Base-by-base conservation (phyloP, 2,888 invertebrate genomes). In the Pedicia rivosa region DNA sequence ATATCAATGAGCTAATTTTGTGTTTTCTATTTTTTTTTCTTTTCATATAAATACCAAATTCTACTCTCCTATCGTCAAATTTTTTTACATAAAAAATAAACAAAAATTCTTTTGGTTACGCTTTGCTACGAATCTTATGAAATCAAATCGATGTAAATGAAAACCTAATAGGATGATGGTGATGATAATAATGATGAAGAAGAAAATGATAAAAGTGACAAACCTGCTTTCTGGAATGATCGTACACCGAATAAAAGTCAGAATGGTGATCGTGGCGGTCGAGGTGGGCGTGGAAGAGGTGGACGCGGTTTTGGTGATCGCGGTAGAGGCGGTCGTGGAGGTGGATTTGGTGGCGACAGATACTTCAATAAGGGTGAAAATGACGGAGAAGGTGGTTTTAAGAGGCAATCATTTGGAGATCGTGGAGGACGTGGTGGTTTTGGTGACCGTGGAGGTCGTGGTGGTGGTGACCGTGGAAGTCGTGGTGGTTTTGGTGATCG, bases 1-100 rank as follows among this genome's bases (percentile, higher is more conserved):
- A 64, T 62, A 63, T 63, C 62, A 54, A 61, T 63, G 57, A 59
- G 58, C 51, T 47, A 56, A 54, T 57, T 55, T 57, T 54, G 54
- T 50, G 51, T 53, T 50, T 59, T 47, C 62, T 51, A 44, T 53
- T 51, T 49, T 45, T 46, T 48, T 46, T 50, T 38, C 5, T 20
- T 37, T 32, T 32, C 43, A 44, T 45, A 43, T 44, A 26, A 20
- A 25, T 24, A 53, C 50, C 36, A 46, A 54, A 13, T 54, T 56
- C 2, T 55, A n/a, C n/a, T n/a, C n/a, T n/a, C n/a, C n/a, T n/a
- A n/a, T n/a, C n/a, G n/a, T n/a, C n/a, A n/a, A n/a, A n/a, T n/a
- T n/a, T n/a, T n/a, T n/a, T n/a, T n/a, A n/a, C n/a, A n/a, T n/a
- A n/a, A n/a, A n/a, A n/a, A n/a, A n/a, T n/a, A n/a, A n/a, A n/a